Evolutionary conservation across 2,888 invertebrate species (phyloP), one percentile per base, ranked within the genome.

Genomic region (Corbicula japonica): DNA sequence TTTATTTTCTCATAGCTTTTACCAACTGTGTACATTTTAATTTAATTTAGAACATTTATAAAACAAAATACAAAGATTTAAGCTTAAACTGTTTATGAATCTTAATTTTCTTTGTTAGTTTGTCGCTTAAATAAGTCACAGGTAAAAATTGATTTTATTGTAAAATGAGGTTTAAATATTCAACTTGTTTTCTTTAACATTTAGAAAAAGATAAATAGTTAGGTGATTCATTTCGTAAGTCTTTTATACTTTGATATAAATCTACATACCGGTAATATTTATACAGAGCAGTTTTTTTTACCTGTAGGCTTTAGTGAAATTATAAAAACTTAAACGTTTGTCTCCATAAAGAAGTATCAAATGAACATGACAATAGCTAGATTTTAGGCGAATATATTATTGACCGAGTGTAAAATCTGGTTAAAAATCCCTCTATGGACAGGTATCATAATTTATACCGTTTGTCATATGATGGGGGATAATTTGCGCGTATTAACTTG

Each of bases 61-160:
- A n/a, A 5, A 26, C 1, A 50, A 50, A 50, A 50, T 50, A 4
- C 26, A 1, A 50, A 50, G 26, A 6, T 50, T n/a, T 23, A 23
- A 26, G n/a, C 26, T 50, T 50, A 23, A 50, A 26, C 26, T 50
- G 21, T 26, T 50, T 50, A 50, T 26, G 50, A 50, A 2, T 3
- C 15, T 12, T 23, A 28, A 54, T 28, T 52, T 58, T 23, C 46
- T 52, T 70, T 52, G 60, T 52, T 52, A 28, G 52, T 50, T 50
- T 35, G 60, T 52, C 38, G 28, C 28, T 50, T 50, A 38, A 48
- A 56, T 32, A 61, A 70, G 70, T 70, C 70, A 52, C 50, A 35
- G 58, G 50, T 70, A 70, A 70, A 60, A 70, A 70, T 70, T 70
- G 70, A 70, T 70, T 70, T 60, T 70, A 50, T 61, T 50, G 60